A percentile compares a stretch with the other conserved stretches of the same genome.
These are phyloP conservation scores for Acleris laterana DNA, from an alignment of 2,888 invertebrate species.

Conservation along the genomic window DNA sequence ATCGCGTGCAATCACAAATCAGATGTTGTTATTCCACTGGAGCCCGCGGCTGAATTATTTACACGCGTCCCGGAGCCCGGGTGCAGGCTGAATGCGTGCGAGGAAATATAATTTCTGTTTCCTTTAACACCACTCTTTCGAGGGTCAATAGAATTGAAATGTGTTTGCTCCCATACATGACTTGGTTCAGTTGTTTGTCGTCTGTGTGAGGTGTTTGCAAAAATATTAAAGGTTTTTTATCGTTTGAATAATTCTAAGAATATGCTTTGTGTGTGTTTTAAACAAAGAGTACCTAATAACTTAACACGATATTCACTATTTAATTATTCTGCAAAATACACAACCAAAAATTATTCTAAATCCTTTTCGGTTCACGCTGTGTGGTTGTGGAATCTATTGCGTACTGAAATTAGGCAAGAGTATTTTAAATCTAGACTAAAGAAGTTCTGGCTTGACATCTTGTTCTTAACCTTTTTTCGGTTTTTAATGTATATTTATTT, in stretches of 20 bases:
- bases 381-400: too few species aligned
- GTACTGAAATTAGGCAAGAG: too few species aligned
- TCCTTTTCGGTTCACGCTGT: too few species aligned
- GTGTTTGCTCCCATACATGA: conserved; percentile 38
- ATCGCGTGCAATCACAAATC: conserved; percentile 77
- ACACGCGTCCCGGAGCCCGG: conserved; percentile 54
- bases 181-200: conserved; percentile 18
- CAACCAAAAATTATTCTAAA: too few species aligned
- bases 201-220: neutral
- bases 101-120: conserved; percentile 55
- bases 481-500: too few species aligned
- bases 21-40: conserved; percentile 78
- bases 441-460: too few species aligned
- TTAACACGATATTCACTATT: too few species aligned
- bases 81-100: conserved; percentile 45
- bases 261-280: too few species aligned
- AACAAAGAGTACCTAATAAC: too few species aligned
- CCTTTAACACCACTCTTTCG: conserved; percentile 42
- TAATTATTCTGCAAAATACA: too few species aligned
- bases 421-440: too few species aligned
- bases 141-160: conserved; percentile 44
- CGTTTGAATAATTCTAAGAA: neutral
- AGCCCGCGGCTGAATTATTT: conserved; percentile 79
- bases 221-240: conserved; percentile 1
- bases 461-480: too few species aligned